phyloP scores from a whole-genome alignment of 2,797 vertebrate genomes.

The Phalloptychus januarius region DNA sequence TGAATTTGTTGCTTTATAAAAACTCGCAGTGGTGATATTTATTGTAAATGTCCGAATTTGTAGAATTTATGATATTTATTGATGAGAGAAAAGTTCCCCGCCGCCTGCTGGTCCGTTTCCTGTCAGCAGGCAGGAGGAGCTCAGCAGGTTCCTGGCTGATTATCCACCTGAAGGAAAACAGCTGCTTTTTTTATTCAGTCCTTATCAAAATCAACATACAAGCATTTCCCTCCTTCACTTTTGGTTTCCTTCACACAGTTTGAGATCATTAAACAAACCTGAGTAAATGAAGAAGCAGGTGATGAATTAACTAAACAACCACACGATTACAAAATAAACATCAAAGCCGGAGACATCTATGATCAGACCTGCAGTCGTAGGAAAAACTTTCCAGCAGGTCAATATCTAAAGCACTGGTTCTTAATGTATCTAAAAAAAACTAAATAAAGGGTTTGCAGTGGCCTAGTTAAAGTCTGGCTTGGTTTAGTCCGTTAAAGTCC shows the following conservation, averaged over 20 bases:
- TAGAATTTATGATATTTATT: slow-evolving; percentile 3
- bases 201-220: neutral
- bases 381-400: too few relatives aligned
- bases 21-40: neutral
- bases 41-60: slow-evolving; percentile 10
- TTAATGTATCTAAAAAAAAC: neutral
- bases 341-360: too few relatives aligned
- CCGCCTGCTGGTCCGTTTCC: neutral
- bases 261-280: neutral
- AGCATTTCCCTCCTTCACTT: neutral
- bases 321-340: too few relatives aligned
- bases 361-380: too few relatives aligned
- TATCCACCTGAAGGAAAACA: neutral
- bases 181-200: neutral
- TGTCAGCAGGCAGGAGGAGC: neutral
- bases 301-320: too few relatives aligned
- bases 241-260: neutral
- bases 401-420: neutral
- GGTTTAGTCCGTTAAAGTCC: too few relatives aligned
- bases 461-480: neutral
- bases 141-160: slow-evolving; percentile 2
- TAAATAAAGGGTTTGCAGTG: neutral
- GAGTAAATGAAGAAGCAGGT: neutral
- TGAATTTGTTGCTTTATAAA: neutral
- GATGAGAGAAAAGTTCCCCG: neutral